Conservation (phyloP, 2,113 vertebrate genomes). For the Stictonetta naevosa region DNA sequence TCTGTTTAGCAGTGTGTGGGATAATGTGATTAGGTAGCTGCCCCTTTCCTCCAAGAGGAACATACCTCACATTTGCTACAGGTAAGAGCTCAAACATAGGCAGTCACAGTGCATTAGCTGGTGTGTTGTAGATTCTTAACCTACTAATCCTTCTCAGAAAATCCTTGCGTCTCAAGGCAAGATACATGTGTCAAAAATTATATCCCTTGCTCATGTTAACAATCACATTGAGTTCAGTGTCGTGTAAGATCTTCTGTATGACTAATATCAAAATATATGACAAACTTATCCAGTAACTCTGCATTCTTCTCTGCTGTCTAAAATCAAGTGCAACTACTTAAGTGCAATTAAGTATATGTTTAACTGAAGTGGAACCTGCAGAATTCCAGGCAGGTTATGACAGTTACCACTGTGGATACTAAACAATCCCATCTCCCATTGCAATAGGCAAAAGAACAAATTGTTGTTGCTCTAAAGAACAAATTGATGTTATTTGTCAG, state of each 20-base stretch:
- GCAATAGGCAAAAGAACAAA: not conserved
- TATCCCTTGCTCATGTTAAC: not conserved
- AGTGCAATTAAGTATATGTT: not conserved
- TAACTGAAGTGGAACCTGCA: not conserved
- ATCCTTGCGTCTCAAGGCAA: not conserved
- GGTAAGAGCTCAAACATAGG: not conserved
- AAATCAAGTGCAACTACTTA: not conserved
- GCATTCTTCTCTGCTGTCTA: not conserved
- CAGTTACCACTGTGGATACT: not conserved
- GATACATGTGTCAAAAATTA: accelerated
- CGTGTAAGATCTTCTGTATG: not conserved
- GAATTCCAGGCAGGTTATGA: not conserved
- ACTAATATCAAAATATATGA: not conserved
- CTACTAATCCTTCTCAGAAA: not conserved
- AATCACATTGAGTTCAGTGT: not conserved
- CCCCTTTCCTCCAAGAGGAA: not conserved
- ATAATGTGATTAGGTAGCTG: not conserved
- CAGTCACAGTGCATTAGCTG: not conserved
- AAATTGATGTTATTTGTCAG: not conserved
- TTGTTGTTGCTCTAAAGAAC: not conserved
- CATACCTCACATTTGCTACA: not conserved
- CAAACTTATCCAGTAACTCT: not conserved
- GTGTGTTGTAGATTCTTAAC: not conserved
- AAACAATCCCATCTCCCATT: not conserved
- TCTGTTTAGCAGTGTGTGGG: not conserved